These are phyloP conservation scores for Alexandromys fortis DNA, from an alignment of 2,113 vertebrate genomes.

Conservation along the genomic window DNA sequence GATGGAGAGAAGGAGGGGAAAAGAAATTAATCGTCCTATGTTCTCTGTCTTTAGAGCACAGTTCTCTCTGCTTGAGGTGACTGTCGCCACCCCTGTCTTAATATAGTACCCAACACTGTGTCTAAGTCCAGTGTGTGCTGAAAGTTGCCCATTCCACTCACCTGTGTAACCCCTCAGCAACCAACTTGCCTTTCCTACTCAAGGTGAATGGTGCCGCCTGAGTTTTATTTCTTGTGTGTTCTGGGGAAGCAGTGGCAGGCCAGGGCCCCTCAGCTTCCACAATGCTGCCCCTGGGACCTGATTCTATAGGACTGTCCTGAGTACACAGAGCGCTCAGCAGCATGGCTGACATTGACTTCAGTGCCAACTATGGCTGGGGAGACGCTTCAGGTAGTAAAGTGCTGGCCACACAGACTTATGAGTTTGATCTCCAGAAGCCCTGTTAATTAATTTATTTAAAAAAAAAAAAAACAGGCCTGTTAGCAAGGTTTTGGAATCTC, in stretches of 20 bases:
- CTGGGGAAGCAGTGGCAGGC: background rate
- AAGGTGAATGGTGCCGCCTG: background rate
- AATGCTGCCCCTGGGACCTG: background rate
- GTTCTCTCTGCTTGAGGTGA: background rate
- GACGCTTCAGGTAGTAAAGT: background rate
- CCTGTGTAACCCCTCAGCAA: background rate
- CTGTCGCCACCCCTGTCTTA: background rate
- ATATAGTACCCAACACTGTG: background rate
- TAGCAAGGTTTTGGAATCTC: background rate
- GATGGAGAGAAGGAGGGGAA: accelerated
- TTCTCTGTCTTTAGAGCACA: background rate
- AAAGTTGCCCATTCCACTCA: background rate
- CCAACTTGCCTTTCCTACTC: background rate
- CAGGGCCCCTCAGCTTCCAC: background rate
- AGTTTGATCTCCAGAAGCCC: background rate
- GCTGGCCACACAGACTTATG: background rate
- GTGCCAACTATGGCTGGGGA: background rate
- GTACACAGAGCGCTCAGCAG: background rate
- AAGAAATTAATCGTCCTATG: background rate
- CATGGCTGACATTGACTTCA: background rate
- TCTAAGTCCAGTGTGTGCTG: background rate
- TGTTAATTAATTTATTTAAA: background rate
- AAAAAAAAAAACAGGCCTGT: background rate
- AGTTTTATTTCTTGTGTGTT: background rate
- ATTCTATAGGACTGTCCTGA: no score